phyloP scores from a whole-genome alignment of 1,140 invertebrate genomes.

The Orius insidiosus region DNA sequence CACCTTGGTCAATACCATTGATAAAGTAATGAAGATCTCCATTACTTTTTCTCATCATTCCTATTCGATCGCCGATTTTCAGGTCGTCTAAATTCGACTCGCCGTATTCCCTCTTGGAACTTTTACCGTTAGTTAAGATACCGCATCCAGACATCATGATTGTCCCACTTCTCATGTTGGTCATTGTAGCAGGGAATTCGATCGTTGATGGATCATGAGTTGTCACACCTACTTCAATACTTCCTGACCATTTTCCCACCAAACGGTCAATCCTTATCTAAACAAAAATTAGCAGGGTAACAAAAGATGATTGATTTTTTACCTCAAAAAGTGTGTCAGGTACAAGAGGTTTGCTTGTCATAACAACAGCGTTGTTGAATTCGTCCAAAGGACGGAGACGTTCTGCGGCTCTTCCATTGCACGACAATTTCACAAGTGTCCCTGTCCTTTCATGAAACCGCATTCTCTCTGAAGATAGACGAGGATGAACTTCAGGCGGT shows the following conservation, averaged over 20 bases:
- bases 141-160: slow-evolving; percentile 96
- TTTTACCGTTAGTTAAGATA: slow-evolving; percentile 85
- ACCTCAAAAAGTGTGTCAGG: slow-evolving; percentile 90
- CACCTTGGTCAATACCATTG: slow-evolving; percentile 81
- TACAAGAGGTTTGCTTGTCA: slow-evolving; percentile 69
- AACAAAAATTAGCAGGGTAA: slow-evolving; percentile 3
- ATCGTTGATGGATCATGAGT: slow-evolving; percentile 78
- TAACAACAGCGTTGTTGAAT: slow-evolving; percentile 85
- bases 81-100: slow-evolving; percentile 89
- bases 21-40: slow-evolving; percentile 85
- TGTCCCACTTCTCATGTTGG: slow-evolving; percentile 78
- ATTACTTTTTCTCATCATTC: slow-evolving; percentile 63
- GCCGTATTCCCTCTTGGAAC: slow-evolving; percentile 79
- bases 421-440: slow-evolving; percentile 51
- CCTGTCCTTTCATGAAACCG: slow-evolving; percentile 15
- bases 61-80: slow-evolving; percentile 75
- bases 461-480: slow-evolving; percentile 7
- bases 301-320: slow-evolving; percentile 18
- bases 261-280: slow-evolving; percentile 74
- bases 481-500: background rate
- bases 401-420: slow-evolving; percentile 68
- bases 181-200: slow-evolving; percentile 93
- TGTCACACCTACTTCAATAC: slow-evolving; percentile 86
- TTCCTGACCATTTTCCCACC: slow-evolving; percentile 84
- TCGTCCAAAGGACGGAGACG: slow-evolving; percentile 74